phyloP scores from a whole-genome alignment of 2,888 invertebrate genomes.

The Himalopsyche tibetana region DNA sequence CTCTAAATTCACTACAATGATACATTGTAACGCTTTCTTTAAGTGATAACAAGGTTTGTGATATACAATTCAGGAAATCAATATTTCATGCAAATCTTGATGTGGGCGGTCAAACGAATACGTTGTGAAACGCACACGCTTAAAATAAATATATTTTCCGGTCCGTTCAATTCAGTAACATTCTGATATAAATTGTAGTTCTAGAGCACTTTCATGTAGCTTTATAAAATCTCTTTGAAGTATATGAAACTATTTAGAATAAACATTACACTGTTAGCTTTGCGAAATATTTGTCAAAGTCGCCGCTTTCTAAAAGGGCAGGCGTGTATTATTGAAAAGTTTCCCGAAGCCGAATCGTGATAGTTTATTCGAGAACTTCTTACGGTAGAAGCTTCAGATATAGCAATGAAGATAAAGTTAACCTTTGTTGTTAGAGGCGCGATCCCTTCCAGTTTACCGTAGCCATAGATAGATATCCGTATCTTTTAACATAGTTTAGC shows the following conservation, averaged over 20 bases:
- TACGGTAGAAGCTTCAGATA: conserved; percentile 25
- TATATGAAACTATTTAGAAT: conserved; percentile 24
- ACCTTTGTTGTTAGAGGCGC: conserved; percentile 39
- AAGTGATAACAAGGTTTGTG: too few relatives aligned
- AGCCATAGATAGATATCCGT: conserved; percentile 47
- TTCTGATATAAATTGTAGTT: too few relatives aligned
- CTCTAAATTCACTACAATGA: too few relatives aligned
- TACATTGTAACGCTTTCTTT: too few relatives aligned
- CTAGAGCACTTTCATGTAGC: too few relatives aligned
- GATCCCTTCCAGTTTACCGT: conserved; percentile 35
- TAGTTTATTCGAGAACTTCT: conserved; percentile 29
- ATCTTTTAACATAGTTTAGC: conserved; percentile 49
- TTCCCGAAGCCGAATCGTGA: not conserved
- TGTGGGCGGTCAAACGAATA: too few relatives aligned
- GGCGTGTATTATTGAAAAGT: conserved; percentile 29
- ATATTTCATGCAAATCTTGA: too few relatives aligned
- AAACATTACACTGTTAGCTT: not conserved
- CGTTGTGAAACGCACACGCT: too few relatives aligned
- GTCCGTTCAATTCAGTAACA: too few relatives aligned
- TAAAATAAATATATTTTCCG: too few relatives aligned
- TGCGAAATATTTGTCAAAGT: conserved; percentile 22
- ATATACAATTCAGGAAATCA: too few relatives aligned
- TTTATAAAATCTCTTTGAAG: conserved; percentile 5
- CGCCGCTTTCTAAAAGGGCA: conserved; percentile 4
- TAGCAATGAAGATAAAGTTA: conserved; percentile 41